Conservation (phyloP, 2,797 vertebrate species). For the Pelodytes ibericus region DNA sequence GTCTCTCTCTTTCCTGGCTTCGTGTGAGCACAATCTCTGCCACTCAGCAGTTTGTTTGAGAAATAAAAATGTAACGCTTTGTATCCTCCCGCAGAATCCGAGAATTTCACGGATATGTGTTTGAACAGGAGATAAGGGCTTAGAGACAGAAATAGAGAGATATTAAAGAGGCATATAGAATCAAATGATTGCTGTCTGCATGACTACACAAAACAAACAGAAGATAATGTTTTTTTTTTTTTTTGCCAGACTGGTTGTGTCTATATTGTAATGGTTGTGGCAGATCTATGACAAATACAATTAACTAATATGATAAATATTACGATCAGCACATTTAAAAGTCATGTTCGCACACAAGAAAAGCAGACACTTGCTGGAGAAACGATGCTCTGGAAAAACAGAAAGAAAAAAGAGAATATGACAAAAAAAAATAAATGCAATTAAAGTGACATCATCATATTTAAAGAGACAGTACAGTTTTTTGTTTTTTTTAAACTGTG, state of each 20-base stretch:
- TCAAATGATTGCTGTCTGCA: constrained; percentile 34
- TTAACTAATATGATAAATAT: neutral
- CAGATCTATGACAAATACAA: neutral
- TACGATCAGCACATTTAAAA: neutral
- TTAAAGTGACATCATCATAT: too few species aligned
- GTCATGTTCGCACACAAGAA: neutral
- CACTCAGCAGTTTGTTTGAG: constrained; percentile 38
- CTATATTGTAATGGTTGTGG: neutral
- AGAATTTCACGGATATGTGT: constrained; percentile 47
- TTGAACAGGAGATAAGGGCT: constrained; percentile 46
- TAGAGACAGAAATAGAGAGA: constrained; percentile 22
- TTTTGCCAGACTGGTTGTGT: neutral
- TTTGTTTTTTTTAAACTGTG: too few species aligned
- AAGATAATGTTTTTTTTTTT: neutral
- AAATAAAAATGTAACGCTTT: constrained; percentile 47
- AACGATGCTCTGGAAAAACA: neutral
- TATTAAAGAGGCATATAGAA: constrained; percentile 44
- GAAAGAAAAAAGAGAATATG: neutral
- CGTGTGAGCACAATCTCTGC: constrained; percentile 38
- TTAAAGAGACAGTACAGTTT: too few species aligned
- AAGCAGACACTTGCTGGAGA: too few species aligned
- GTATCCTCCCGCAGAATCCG: constrained; percentile 29
- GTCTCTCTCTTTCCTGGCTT: constrained; percentile 33
- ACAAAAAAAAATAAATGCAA: too few species aligned
- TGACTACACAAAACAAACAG: neutral